phyloP scores from a whole-genome alignment of 2,113 vertebrate genomes.

The Fukomys damarensis region DNA sequence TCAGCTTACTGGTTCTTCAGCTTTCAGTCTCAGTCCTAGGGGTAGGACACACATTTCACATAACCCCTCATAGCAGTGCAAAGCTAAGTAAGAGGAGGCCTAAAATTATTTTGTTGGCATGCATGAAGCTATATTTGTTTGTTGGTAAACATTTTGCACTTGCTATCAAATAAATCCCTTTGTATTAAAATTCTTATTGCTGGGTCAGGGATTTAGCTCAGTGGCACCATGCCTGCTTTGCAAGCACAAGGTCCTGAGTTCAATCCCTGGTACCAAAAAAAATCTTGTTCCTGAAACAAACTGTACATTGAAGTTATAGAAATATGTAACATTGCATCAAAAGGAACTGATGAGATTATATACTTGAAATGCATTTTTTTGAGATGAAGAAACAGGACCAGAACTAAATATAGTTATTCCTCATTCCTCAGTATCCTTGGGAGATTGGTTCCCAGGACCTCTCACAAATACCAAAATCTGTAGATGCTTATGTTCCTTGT shows the following conservation, averaged over 20 bases:
- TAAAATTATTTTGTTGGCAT: not conserved
- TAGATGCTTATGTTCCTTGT: not conserved
- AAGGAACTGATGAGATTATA: not conserved
- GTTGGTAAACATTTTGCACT: constrained; percentile 7
- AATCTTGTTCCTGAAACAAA: not conserved
- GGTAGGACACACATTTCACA: not conserved
- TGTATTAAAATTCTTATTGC: constrained; percentile 2
- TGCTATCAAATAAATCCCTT: not conserved
- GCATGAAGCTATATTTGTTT: not conserved
- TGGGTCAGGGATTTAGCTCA: no score
- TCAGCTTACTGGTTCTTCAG: not conserved
- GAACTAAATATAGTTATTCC: not conserved
- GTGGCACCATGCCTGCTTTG: no score
- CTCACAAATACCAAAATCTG: not conserved
- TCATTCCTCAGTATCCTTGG: not conserved
- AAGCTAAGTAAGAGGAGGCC: not conserved
- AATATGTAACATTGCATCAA: not conserved
- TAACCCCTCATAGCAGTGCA: not conserved
- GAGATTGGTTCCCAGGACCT: not conserved
- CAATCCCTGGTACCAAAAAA: no score
- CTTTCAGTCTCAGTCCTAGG: not conserved
- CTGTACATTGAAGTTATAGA: not conserved
- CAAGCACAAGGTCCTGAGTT: no score
- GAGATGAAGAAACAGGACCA: not conserved
- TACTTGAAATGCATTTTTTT: not conserved